Conservation (phyloP, 2,888 invertebrate genomes). For the Parnassius orleans region DNA sequence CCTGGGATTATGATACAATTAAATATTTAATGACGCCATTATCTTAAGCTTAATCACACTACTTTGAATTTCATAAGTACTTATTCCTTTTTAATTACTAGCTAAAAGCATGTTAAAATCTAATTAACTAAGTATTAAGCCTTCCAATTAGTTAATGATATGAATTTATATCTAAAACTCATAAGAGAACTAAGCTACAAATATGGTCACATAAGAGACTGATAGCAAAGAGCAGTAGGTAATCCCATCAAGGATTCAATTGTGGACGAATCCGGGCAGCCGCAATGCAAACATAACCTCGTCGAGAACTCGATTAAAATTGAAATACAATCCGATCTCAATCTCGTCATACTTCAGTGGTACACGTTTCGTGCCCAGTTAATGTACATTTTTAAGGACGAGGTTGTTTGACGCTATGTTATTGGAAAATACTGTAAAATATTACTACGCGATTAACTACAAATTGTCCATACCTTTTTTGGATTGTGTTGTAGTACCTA, state of each 20-base stretch:
- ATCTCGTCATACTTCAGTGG: slow-evolving; percentile 22
- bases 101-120: too few relatives aligned
- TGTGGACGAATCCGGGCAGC: slow-evolving; percentile 39
- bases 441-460: too few relatives aligned
- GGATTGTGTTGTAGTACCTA: too few relatives aligned
- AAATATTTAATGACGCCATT: too few relatives aligned
- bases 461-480: too few relatives aligned
- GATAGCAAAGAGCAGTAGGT: slow-evolving; percentile 50
- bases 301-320: slow-evolving; percentile 54
- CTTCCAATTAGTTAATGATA: too few relatives aligned
- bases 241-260: slow-evolving; percentile 48
- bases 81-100: too few relatives aligned
- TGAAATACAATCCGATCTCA: slow-evolving; percentile 41
- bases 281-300: slow-evolving; percentile 54
- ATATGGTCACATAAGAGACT: slow-evolving; percentile 38
- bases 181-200: slow-evolving; percentile 15
- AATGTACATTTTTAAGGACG: slow-evolving; percentile 4
- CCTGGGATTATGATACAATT: too few relatives aligned
- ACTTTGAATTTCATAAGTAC: too few relatives aligned
- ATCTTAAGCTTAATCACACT: too few relatives aligned
- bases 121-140: too few relatives aligned
- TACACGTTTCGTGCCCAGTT: slow-evolving; percentile 17
- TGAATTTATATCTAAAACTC: slow-evolving; percentile 4
- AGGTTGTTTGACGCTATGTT: background rate
- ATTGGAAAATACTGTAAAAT: too few relatives aligned